phyloP scores from a whole-genome alignment of 2,113 vertebrate species.

The Prochilodus magdalenae region DNA sequence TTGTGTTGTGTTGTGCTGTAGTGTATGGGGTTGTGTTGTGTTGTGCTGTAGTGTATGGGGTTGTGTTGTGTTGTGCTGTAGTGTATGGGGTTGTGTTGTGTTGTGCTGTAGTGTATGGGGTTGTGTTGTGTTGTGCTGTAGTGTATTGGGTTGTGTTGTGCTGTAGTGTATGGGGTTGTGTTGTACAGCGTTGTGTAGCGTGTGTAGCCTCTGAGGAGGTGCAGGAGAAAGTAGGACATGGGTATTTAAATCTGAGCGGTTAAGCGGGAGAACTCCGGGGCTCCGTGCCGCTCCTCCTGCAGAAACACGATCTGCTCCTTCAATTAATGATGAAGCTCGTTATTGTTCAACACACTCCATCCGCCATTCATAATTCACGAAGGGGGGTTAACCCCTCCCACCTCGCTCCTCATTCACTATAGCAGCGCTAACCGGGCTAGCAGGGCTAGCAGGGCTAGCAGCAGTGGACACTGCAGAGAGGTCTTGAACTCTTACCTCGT shows the following conservation, averaged over 20 bases:
- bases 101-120: too few species aligned
- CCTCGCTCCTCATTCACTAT: background rate
- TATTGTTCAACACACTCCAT: conserved; percentile 57
- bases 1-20: too few species aligned
- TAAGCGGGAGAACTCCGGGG: conserved; percentile 53
- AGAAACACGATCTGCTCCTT: conserved; percentile 63
- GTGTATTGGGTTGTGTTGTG: too few species aligned
- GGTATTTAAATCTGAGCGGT: conserved; percentile 61
- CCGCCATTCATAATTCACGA: conserved; percentile 71
- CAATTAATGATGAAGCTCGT: conserved; percentile 72
- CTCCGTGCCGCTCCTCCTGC: conserved; percentile 60
- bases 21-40: too few species aligned
- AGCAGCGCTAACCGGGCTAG: background rate
- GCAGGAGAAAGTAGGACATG: conserved; percentile 50
- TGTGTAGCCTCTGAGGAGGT: conserved; percentile 1
- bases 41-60: too few species aligned
- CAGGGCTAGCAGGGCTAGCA: background rate
- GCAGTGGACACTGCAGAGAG: too few species aligned
- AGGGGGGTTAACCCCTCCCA: background rate
- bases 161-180: too few species aligned
- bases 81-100: too few species aligned
- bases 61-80: too few species aligned
- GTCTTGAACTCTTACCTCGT: conserved; percentile 81
- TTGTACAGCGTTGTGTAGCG: too few species aligned
- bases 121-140: too few species aligned